Evolutionary conservation across 2,888 invertebrate genomes (phyloP).

Genomic region (Brenthis daphne): DNA sequence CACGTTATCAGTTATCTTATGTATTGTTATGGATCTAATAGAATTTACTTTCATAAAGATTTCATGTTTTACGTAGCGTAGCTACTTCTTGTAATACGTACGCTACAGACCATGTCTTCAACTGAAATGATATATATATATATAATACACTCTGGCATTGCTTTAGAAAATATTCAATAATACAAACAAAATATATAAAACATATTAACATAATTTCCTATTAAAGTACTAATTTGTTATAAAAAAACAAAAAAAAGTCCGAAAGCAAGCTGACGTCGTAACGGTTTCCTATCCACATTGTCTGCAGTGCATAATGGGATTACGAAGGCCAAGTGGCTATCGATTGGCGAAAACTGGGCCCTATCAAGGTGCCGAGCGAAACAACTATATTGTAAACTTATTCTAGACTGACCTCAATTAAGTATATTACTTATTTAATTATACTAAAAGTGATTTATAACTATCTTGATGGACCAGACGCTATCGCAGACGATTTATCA

Average conservation of each 20-base stretch:
- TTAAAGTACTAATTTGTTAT: background rate
- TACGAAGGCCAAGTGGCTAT: conserved; percentile 42
- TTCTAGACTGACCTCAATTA: conserved; percentile 12
- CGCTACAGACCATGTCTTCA: background rate
- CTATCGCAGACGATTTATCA: background rate
- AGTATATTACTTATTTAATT: conserved; percentile 9
- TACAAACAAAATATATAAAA: background rate
- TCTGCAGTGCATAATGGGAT: conserved; percentile 44
- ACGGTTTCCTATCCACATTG: conserved; percentile 39
- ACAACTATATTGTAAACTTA: conserved; percentile 9
- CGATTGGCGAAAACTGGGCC: conserved; percentile 42
- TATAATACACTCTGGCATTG: too few relatives aligned
- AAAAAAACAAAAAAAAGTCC: conserved; percentile 13
- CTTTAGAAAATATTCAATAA: too few relatives aligned
- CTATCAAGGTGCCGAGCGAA: conserved; percentile 30
- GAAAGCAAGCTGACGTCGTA: conserved; percentile 36
- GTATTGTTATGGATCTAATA: conserved; percentile 26
- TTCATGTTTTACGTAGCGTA: background rate
- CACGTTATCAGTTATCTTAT: conserved; percentile 25
- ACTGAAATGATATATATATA: background rate
- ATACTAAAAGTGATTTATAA: conserved; percentile 1
- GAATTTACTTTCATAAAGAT: conserved; percentile 23
- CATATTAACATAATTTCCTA: background rate
- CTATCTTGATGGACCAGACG: background rate
- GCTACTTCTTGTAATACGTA: background rate